Conservation (phyloP, 2,888 invertebrate species). For the Odontomyia ornata region DNA sequence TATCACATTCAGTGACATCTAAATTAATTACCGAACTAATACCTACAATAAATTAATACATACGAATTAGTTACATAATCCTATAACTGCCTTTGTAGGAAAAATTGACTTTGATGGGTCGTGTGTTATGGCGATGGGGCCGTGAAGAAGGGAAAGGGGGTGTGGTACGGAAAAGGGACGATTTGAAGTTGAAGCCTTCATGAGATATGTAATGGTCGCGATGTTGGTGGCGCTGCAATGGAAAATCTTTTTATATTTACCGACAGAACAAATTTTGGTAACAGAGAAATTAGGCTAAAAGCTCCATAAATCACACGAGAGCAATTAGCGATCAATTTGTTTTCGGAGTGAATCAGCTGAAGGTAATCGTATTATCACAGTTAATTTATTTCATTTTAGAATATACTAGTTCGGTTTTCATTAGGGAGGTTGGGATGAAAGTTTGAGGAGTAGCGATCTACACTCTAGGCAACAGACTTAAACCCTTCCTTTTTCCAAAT, state of each 20-base stretch:
- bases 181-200: neutral
- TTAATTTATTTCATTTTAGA: conserved; percentile 46
- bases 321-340: conserved; percentile 49
- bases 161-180: neutral
- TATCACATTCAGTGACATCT: conserved; percentile 35
- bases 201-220: neutral
- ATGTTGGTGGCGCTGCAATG: neutral
- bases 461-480: too few relatives aligned
- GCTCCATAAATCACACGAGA: conserved; percentile 47
- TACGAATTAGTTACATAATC: conserved; percentile 43
- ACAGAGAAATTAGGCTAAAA: conserved; percentile 46
- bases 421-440: too few relatives aligned
- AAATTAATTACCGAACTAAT: conserved; percentile 37
- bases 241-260: conserved; percentile 3
- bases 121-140: neutral
- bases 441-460: too few relatives aligned
- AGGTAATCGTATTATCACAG: conserved; percentile 49
- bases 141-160: neutral
- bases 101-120: conserved; percentile 32
- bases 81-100: conserved; percentile 7
- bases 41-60: conserved; percentile 31
- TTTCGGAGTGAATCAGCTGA: conserved; percentile 48
- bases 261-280: conserved; percentile 29
- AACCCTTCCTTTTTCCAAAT: too few relatives aligned
- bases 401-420: neutral